phyloP scores from a whole-genome alignment of 2,888 invertebrate species.

The Leucophora obtusa region DNA sequence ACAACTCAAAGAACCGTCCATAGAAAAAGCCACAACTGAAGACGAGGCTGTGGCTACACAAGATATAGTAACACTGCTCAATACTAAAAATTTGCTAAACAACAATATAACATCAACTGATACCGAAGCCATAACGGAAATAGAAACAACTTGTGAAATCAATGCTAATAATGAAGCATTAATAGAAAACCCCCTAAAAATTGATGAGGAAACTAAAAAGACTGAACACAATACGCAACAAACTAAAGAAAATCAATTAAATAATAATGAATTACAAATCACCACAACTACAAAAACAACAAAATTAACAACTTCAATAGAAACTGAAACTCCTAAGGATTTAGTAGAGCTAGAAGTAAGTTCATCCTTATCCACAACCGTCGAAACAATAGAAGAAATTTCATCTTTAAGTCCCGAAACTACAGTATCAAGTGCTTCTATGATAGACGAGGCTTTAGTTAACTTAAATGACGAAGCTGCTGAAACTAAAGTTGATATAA shows the following conservation, averaged over 20 bases:
- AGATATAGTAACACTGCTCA: constrained; percentile 71
- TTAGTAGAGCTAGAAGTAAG: constrained; percentile 66
- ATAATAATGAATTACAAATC: constrained; percentile 71
- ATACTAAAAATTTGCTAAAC: constrained; percentile 75
- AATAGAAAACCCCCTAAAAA: constrained; percentile 25
- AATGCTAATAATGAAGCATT: constrained; percentile 69
- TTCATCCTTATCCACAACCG: constrained; percentile 67
- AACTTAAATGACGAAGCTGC: constrained; percentile 57
- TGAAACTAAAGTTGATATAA: constrained; percentile 67
- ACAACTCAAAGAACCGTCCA: constrained; percentile 65
- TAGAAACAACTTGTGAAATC: constrained; percentile 61
- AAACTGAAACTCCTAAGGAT: constrained; percentile 42
- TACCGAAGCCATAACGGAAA: not conserved
- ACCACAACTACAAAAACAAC: constrained; percentile 51
- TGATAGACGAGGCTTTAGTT: constrained; percentile 64
- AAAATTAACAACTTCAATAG: constrained; percentile 25
- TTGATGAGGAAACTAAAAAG: constrained; percentile 66
- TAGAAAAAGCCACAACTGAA: constrained; percentile 25
- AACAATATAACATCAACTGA: constrained; percentile 67
- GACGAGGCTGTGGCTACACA: constrained; percentile 13
- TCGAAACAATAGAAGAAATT: constrained; percentile 69
- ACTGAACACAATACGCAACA: constrained; percentile 75
- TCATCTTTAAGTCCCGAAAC: constrained; percentile 68
- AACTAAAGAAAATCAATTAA: constrained; percentile 68
- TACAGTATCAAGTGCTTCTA: constrained; percentile 66